Evolutionary conservation across 2,797 vertebrate genomes (phyloP).

Genomic region (Trichosurus vulpecula): DNA sequence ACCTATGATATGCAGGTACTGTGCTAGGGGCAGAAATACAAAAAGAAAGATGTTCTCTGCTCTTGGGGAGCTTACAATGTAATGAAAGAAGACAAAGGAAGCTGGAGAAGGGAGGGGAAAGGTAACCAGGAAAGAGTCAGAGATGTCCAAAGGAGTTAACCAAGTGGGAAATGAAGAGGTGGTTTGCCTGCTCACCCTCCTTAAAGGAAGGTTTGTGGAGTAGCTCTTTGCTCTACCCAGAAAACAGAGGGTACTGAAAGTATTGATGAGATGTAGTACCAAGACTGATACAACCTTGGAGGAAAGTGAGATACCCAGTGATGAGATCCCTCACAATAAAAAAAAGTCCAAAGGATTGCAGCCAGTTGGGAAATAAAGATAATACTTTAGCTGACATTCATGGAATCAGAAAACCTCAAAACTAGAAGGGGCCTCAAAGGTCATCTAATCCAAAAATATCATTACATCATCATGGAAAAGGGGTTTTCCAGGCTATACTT

Average conservation of each 20-base stretch:
- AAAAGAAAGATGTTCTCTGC: neutral
- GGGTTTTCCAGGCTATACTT: neutral
- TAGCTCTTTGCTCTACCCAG: neutral
- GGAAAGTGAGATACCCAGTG: neutral
- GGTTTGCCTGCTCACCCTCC: neutral
- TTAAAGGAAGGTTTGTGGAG: neutral
- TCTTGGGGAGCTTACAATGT: neutral
- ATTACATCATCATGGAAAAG: neutral
- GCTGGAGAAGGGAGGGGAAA: neutral
- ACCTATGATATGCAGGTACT: neutral
- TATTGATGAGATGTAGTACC: neutral
- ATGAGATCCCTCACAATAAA: neutral
- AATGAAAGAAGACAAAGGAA: neutral
- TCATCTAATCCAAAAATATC: neutral
- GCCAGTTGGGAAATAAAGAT: neutral
- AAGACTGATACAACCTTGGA: neutral
- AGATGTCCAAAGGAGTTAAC: neutral
- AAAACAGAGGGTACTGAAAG: neutral
- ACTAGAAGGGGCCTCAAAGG: neutral
- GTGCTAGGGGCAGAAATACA: neutral
- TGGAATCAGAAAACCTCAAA: neutral
- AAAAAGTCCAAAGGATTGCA: neutral
- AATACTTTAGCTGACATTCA: neutral
- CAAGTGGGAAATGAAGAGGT: neutral
- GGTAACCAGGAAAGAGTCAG: neutral